Conservation (phyloP, 2,888 invertebrate species). For the Yponomeuta malinellus region DNA sequence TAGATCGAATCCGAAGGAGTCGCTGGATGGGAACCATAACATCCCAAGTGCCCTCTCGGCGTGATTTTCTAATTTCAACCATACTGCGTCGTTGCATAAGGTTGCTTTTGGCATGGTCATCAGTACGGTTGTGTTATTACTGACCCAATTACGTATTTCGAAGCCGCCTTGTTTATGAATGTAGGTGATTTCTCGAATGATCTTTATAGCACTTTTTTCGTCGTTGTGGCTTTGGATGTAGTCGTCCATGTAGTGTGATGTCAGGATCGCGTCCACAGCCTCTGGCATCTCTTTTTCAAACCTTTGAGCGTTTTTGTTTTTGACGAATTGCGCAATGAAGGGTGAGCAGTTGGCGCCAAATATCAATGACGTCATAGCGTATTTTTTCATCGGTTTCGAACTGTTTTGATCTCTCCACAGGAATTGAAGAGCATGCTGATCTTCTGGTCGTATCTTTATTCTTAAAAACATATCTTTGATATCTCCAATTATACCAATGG, state of each 20-base stretch:
- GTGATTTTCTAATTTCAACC: conserved; percentile 5
- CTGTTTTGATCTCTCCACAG: conserved; percentile 23
- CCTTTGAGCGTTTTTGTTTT: conserved; percentile 23
- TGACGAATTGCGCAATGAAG: conserved; percentile 23
- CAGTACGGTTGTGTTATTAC: conserved; percentile 20
- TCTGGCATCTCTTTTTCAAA: conserved; percentile 15
- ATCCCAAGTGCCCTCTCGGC: not conserved
- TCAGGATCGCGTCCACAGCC: conserved; percentile 4
- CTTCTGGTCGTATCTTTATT: conserved; percentile 27
- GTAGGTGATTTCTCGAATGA: not conserved
- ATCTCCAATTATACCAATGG: conserved; percentile 20
- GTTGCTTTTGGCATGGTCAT: not conserved
- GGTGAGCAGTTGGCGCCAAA: conserved; percentile 21
- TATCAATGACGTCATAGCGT: conserved; percentile 19
- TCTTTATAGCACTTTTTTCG: conserved; percentile 6
- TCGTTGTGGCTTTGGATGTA: conserved; percentile 13
- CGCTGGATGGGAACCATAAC: too few species aligned
- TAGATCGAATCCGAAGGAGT: too few species aligned
- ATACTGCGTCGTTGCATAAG: not conserved
- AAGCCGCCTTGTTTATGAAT: conserved; percentile 19
- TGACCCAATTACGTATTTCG: conserved; percentile 24
- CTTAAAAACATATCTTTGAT: conserved; percentile 29
- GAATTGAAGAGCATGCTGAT: conserved; percentile 33
- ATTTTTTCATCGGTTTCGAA: conserved; percentile 8
- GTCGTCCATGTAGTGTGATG: conserved; percentile 10